Evolutionary conservation across 2,113 vertebrate genomes (phyloP).

Genomic region (Turdus rufiventris): DNA sequence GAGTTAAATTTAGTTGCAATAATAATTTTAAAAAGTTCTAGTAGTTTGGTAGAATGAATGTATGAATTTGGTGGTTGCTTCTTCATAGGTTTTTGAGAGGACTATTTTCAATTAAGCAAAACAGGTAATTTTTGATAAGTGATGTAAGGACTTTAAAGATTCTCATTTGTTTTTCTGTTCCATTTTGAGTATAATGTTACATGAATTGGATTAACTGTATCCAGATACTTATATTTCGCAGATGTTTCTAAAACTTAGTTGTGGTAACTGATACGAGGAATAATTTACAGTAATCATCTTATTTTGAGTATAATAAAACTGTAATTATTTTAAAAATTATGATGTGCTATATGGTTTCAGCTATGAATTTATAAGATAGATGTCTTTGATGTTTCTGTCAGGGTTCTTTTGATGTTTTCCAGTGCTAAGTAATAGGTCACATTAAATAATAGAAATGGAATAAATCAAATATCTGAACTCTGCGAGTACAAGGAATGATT

Average conservation of each 20-base stretch:
- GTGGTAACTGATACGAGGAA: constrained; percentile 21
- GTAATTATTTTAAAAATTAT: constrained; percentile 38
- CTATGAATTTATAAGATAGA: constrained; percentile 9
- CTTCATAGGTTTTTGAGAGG: background rate
- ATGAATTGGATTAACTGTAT: constrained; percentile 24
- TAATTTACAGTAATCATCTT: constrained; percentile 42
- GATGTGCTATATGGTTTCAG: background rate
- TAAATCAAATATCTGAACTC: constrained; percentile 15
- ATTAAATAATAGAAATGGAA: constrained; percentile 26
- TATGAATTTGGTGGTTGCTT: background rate
- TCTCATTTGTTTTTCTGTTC: background rate
- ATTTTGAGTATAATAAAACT: constrained; percentile 36
- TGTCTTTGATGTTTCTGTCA: constrained; percentile 48
- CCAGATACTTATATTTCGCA: background rate
- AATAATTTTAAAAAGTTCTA: background rate
- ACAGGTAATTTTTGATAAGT: background rate
- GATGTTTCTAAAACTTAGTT: constrained; percentile 15
- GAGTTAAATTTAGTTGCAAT: background rate
- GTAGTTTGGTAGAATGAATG: background rate
- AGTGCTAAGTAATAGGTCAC: constrained; percentile 44
- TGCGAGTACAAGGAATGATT: background rate
- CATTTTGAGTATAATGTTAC: background rate
- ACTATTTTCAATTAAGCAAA: background rate
- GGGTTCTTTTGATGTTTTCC: constrained; percentile 48
- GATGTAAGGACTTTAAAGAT: background rate